Evolutionary conservation across 2,113 vertebrate genomes (phyloP).

Genomic region (Tachysurus vachellii): DNA sequence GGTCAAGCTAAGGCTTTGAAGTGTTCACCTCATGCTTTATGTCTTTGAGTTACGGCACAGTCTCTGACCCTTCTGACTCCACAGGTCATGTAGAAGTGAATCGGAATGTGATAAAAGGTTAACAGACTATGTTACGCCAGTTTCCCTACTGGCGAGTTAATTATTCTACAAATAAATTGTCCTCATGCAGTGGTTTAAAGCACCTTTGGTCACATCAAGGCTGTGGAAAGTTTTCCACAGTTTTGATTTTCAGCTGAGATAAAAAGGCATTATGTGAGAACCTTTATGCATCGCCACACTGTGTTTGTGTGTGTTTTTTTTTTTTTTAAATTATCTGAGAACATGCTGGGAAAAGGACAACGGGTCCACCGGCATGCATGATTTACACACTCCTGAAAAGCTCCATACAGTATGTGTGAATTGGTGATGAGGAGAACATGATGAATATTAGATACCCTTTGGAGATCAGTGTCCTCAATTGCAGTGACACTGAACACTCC

Average conservation of each 20-base stretch:
- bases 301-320: background rate
- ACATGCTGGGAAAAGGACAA: background rate
- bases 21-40: slow-evolving; percentile 42
- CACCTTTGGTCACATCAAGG: background rate
- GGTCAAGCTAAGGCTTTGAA: slow-evolving; percentile 36
- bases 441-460: slow-evolving; percentile 18
- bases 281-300: no score
- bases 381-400: slow-evolving; percentile 12
- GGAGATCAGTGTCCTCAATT: slow-evolving; percentile 43
- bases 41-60: background rate
- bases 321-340: slow-evolving; percentile 1
- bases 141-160: background rate
- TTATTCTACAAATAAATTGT: background rate
- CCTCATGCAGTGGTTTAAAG: background rate
- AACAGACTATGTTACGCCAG: background rate
- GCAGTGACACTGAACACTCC: slow-evolving; percentile 13
- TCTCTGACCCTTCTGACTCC: background rate
- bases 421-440: slow-evolving; percentile 13
- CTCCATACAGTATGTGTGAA: slow-evolving; percentile 16
- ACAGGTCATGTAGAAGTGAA: slow-evolving; percentile 8
- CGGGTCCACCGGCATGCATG: slow-evolving; percentile 9
- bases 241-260: background rate
- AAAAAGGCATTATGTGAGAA: slow-evolving; percentile 6
- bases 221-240: background rate
- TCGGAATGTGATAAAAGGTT: background rate